phyloP scores from a whole-genome alignment of 2,113 vertebrate genomes.

The Pardalotus punctatus region DNA sequence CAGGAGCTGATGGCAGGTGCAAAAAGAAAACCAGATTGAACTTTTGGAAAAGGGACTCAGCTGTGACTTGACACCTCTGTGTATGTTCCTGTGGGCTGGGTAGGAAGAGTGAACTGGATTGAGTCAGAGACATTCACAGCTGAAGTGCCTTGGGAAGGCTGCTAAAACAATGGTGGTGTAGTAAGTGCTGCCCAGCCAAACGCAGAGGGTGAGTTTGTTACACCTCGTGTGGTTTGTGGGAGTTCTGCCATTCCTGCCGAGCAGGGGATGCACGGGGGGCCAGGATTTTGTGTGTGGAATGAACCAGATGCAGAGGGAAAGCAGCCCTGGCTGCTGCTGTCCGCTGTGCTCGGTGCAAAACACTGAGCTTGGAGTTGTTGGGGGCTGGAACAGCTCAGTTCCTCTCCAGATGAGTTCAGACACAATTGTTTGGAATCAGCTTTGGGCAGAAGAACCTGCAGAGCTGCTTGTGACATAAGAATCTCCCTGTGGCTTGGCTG shows the following conservation, averaged over 20 bases:
- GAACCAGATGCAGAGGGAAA: background rate
- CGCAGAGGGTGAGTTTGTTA: background rate
- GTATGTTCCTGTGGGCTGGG: background rate
- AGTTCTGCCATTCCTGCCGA: background rate
- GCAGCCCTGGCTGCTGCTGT: background rate
- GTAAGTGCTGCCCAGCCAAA: background rate
- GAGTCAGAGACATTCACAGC: background rate
- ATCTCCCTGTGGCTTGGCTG: background rate
- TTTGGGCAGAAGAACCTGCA: background rate
- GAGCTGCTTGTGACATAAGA: background rate
- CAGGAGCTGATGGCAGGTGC: background rate
- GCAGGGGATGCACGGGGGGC: background rate
- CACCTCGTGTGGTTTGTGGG: background rate
- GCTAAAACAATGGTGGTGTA: background rate
- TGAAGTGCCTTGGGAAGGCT: background rate
- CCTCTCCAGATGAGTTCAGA: background rate
- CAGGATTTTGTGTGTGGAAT: background rate
- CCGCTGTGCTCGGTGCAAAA: background rate
- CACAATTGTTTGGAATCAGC: background rate
- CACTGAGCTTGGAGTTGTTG: background rate
- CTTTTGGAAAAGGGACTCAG: background rate
- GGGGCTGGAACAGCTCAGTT: background rate
- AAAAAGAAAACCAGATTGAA: background rate
- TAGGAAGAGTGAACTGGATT: background rate
- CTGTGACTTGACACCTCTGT: background rate